Evolutionary conservation across 2,113 vertebrate species (phyloP).

Genomic region (Phasianus colchicus): DNA sequence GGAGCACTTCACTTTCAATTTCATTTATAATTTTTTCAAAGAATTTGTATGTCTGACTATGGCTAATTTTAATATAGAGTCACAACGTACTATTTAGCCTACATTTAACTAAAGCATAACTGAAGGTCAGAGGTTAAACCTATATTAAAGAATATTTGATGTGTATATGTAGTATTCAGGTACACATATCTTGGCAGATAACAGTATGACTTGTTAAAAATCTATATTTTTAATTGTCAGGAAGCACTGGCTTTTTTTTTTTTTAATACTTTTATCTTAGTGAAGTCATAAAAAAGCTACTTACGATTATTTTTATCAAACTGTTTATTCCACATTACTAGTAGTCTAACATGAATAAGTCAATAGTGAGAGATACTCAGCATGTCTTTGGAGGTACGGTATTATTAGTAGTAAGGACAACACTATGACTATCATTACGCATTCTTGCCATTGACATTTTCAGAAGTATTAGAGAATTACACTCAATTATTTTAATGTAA

Average conservation of each 20-base stretch:
- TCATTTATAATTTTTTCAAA: neutral
- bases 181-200: neutral
- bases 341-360: neutral
- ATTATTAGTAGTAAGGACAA: neutral
- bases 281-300: neutral
- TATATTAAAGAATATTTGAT: neutral
- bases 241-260: neutral
- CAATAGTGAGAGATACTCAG: neutral
- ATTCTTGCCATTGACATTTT: neutral
- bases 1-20: neutral
- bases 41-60: neutral
- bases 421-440: neutral
- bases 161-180: neutral
- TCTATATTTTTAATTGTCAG: neutral
- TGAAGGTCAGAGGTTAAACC: neutral
- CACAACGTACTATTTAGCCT: neutral
- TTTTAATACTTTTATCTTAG: neutral
- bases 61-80: neutral
- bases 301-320: neutral
- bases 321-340: neutral
- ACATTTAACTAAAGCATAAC: neutral
- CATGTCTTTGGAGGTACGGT: neutral
- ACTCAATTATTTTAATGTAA: neutral
- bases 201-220: neutral
- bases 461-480: neutral